phyloP scores from a whole-genome alignment of 2,797 vertebrate genomes.

The Acomys russatus region DNA sequence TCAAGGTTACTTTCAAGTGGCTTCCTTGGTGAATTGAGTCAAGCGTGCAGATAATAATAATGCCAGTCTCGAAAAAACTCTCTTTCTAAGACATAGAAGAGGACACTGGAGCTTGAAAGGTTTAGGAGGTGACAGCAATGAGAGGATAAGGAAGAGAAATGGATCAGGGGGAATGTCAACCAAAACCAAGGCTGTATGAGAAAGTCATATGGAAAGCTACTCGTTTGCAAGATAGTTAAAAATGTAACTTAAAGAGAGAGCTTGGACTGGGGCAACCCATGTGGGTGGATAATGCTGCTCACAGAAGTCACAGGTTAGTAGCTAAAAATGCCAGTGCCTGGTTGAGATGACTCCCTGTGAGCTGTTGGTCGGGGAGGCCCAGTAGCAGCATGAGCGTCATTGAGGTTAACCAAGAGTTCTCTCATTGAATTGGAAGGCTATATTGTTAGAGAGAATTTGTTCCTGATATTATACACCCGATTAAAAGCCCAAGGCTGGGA shows the following conservation, averaged over 20 bases:
- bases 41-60: not conserved
- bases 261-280: not conserved
- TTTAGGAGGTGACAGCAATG: not conserved
- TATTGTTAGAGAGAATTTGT: not conserved
- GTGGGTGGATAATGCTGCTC: not conserved
- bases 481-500: not conserved
- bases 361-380: not conserved
- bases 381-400: not conserved
- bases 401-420: not conserved
- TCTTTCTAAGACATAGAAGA: conserved; percentile 21
- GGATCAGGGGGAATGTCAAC: not conserved
- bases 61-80: not conserved
- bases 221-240: not conserved
- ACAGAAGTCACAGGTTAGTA: not conserved
- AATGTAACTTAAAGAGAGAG: not conserved
- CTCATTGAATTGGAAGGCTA: not conserved
- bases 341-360: not conserved
- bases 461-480: not conserved
- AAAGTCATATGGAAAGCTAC: not conserved
- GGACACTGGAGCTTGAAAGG: not conserved
- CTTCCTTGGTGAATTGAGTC: not conserved
- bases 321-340: not conserved
- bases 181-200: not conserved
- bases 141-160: not conserved
- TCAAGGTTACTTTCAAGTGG: not conserved